These are phyloP conservation scores for Lanius ludovicianus DNA, from an alignment of 2,113 vertebrate genomes.

Conservation along the genomic window DNA sequence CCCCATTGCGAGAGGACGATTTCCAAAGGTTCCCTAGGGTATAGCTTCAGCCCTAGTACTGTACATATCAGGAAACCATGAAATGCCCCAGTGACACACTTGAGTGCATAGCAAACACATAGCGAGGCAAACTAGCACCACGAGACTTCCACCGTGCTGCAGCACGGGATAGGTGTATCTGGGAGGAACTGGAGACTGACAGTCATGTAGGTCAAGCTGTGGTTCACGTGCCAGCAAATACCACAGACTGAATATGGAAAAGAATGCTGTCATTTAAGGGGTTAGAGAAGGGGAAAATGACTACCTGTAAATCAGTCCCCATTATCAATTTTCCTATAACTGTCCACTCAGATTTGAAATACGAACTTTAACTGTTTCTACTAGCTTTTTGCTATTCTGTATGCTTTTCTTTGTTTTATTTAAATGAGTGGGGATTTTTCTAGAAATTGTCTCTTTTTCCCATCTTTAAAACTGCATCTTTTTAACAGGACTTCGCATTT, in stretches of 20 bases:
- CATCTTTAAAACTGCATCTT: not conserved
- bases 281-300: not conserved
- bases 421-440: not conserved
- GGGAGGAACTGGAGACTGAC: not conserved
- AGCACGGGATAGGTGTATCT: not conserved
- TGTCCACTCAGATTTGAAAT: not conserved
- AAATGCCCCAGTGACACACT: not conserved
- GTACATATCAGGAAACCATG: not conserved
- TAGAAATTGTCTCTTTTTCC: not conserved
- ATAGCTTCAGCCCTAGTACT: not conserved
- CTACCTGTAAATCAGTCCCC: not conserved
- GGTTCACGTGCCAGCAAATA: not conserved
- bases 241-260: not conserved
- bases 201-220: accelerated
- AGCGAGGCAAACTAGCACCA: accelerated
- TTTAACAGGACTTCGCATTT: not conserved
- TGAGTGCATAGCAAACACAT: not conserved
- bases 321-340: not conserved
- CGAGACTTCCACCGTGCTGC: accelerated
- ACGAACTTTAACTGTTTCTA: not conserved
- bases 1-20: not conserved
- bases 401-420: not conserved
- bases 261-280: not conserved
- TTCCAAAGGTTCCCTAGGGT: not conserved
- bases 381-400: not conserved